These are phyloP conservation scores for Syngnathus acus DNA, from an alignment of 2,797 vertebrate species.

Conservation along the genomic window DNA sequence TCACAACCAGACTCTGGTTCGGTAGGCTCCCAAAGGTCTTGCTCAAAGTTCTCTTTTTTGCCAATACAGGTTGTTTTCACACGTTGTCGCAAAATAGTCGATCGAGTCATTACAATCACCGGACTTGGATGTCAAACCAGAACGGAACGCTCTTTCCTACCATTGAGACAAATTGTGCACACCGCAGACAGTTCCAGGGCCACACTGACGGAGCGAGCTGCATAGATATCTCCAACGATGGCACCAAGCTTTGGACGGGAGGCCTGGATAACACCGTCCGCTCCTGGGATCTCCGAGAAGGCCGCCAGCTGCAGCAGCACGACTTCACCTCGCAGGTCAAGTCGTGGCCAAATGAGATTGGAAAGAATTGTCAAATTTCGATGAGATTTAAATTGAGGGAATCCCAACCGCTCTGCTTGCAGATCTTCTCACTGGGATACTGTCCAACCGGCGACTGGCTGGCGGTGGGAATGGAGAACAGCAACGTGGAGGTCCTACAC, in stretches of 20 bases:
- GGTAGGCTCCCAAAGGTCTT: constrained; percentile 58
- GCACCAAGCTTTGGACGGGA: constrained; percentile 95
- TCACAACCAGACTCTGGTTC: constrained; percentile 92
- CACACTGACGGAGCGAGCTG: constrained; percentile 96
- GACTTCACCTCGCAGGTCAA: constrained; percentile 96
- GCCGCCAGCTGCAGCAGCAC: constrained; percentile 92
- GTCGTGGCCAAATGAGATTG: no score
- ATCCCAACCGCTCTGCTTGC: neutral
- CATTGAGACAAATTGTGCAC: neutral
- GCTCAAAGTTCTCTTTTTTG: no score
- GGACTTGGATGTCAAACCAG: neutral
- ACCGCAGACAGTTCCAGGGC: constrained; percentile 87
- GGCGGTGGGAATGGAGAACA: constrained; percentile 96
- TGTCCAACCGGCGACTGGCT: constrained; percentile 95
- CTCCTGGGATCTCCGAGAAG: constrained; percentile 95
- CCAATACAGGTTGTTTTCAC: no score
- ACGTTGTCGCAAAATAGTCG: no score
- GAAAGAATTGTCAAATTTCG: no score
- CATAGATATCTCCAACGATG: constrained; percentile 95
- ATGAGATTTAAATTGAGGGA: no score
- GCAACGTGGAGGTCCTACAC: constrained; percentile 91
- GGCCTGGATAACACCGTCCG: constrained; percentile 96
- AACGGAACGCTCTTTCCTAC: neutral
- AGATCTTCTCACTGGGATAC: constrained; percentile 95
- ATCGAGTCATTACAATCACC: no score